These are phyloP conservation scores for Aleiodes leptofemur DNA, from an alignment of 2,888 invertebrate genomes.

Conservation along the genomic window DNA sequence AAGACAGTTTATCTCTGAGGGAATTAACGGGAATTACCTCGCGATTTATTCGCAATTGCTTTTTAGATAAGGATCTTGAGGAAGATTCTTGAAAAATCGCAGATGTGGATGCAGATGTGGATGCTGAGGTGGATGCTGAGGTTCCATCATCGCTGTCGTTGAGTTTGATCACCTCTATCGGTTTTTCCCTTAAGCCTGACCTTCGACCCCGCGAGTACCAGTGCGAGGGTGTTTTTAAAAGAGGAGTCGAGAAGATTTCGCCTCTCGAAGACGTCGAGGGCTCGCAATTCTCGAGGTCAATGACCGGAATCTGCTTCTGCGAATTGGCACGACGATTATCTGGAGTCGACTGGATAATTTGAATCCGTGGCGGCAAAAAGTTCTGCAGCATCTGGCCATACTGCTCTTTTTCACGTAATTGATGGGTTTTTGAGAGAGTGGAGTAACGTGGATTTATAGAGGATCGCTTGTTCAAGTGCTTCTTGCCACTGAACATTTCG, in stretches of 20 bases:
- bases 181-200: not conserved
- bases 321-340: conserved; percentile 38
- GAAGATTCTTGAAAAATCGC: not conserved
- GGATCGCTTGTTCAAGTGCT: not conserved
- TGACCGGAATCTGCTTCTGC: conserved; percentile 59
- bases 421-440: conserved; percentile 59
- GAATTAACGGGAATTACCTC: conserved; percentile 61
- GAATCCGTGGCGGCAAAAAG: conserved; percentile 58
- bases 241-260: conserved; percentile 44
- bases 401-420: conserved; percentile 62
- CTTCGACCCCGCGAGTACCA: conserved; percentile 24
- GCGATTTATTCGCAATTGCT: not conserved
- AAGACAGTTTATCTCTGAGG: conserved; percentile 64
- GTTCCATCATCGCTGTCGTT: conserved; percentile 27
- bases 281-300: conserved; percentile 64
- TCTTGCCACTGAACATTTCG: conserved; percentile 40
- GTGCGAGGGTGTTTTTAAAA: conserved; percentile 40
- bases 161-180: conserved; percentile 32
- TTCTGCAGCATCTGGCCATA: conserved; percentile 66
- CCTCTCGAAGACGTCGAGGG: conserved; percentile 32
- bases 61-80: not conserved
- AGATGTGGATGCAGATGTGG: not conserved
- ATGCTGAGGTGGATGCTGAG: too few relatives aligned
- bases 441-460: conserved; percentile 38
- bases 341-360: conserved; percentile 51